Percentiles rank a stretch among this genome's conserved stretches.
These are phyloP conservation scores for Pedicia rivosa DNA, from an alignment of 2,888 invertebrate species.

Conservation along the genomic window DNA sequence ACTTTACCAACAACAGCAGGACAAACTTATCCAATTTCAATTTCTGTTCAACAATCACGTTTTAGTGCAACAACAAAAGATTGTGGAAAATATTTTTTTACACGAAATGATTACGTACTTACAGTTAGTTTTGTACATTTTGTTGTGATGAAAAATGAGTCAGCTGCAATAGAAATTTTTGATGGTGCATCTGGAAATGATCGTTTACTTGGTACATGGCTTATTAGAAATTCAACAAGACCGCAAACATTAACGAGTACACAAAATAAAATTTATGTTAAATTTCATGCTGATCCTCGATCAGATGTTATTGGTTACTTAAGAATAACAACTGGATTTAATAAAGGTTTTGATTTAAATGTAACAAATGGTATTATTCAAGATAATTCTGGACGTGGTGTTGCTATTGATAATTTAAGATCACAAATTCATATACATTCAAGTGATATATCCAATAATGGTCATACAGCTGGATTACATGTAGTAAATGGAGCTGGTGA, in stretches of 20 bases:
- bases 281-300: slow-evolving; percentile 56
- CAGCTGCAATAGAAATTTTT: slow-evolving; percentile 57
- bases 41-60: slow-evolving; percentile 64
- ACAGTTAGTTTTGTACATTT: slow-evolving; percentile 77
- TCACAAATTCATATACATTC: slow-evolving; percentile 76
- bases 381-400: slow-evolving; percentile 88
- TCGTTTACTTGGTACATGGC: slow-evolving; percentile 51
- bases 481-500: slow-evolving; percentile 85
- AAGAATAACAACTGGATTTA: slow-evolving; percentile 57
- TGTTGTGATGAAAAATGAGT: slow-evolving; percentile 56
- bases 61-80: slow-evolving; percentile 52
- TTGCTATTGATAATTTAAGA: slow-evolving; percentile 80
- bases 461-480: slow-evolving; percentile 81
- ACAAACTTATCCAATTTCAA: slow-evolving; percentile 74
- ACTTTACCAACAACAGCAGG: slow-evolving; percentile 66
- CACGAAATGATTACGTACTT: slow-evolving; percentile 59
- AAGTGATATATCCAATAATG: slow-evolving; percentile 70
- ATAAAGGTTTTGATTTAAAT: slow-evolving; percentile 73
- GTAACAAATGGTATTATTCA: slow-evolving; percentile 70
- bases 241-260: slow-evolving; percentile 80
- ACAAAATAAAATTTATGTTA: slow-evolving; percentile 61
- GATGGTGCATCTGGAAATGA: slow-evolving; percentile 60
- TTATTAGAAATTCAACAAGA: slow-evolving; percentile 67
- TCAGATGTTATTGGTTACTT: slow-evolving; percentile 62
- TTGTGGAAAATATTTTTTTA: slow-evolving; percentile 68